Evolutionary conservation across 2,113 vertebrate genomes (phyloP).

Genomic region (Nannobrachium achirus): DNA sequence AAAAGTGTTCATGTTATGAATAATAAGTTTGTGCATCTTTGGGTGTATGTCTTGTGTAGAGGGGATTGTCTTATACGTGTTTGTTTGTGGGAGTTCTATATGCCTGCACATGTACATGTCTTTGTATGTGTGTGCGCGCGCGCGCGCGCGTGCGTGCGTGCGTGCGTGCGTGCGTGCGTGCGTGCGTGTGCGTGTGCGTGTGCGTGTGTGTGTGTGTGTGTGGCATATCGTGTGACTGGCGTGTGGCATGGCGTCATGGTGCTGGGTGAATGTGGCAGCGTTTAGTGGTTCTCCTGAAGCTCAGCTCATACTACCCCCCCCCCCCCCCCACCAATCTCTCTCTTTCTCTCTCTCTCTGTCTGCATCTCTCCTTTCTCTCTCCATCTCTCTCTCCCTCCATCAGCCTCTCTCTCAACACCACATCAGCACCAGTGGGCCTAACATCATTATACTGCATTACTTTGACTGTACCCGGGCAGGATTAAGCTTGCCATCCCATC

Average conservation of each 20-base stretch:
- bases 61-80: no score
- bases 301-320: conserved; percentile 47
- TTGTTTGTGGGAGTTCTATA: no score
- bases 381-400: background rate
- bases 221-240: conserved; percentile 53
- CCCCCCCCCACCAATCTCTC: background rate
- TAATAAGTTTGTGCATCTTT: no score
- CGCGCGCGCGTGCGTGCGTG: conserved; percentile 1
- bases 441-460: conserved; percentile 72
- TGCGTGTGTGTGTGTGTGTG: conserved; percentile 7
- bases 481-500: conserved; percentile 52
- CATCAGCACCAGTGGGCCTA: conserved; percentile 67
- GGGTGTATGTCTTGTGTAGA: no score
- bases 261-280: conserved; percentile 73
- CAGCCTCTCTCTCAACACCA: conserved; percentile 49
- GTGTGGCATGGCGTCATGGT: conserved; percentile 65
- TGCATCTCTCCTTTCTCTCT: background rate
- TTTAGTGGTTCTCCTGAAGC: conserved; percentile 71
- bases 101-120: background rate
- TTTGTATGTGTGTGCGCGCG: conserved; percentile 8
- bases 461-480: conserved; percentile 48
- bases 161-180: background rate
- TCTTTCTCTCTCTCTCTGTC: background rate
- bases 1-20: no score
- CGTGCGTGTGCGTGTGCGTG: conserved; percentile 10